Percentiles rank a stretch among this genome's conserved stretches.
These are phyloP conservation scores for Leptopilina boulardi DNA, from an alignment of 1,140 invertebrate species.

Conservation along the genomic window DNA sequence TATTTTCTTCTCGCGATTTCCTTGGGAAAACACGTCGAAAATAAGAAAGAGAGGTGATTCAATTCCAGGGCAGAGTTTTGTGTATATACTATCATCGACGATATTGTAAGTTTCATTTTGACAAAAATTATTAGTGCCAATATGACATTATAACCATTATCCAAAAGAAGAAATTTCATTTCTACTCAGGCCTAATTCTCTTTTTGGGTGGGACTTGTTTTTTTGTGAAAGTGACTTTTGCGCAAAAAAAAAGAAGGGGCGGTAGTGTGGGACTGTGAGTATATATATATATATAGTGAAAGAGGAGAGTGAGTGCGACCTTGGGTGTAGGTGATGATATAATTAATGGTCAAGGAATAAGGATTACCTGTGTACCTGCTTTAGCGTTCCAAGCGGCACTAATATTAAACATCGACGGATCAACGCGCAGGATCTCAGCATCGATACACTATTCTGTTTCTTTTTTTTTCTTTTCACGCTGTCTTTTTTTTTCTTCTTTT, in stretches of 20 bases:
- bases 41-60: slow-evolving; percentile 39
- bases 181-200: no score
- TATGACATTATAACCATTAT: no score
- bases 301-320: not conserved
- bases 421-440: slow-evolving; percentile 12
- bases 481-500: not conserved
- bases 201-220: no score
- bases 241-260: no score
- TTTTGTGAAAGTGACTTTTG: not conserved
- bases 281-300: no score
- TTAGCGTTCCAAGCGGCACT: slow-evolving; percentile 29
- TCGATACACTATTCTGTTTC: slow-evolving; percentile 33
- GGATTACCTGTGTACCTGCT: slow-evolving; percentile 22
- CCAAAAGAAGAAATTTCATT: no score
- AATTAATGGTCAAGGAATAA: slow-evolving; percentile 21
- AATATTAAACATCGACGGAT: slow-evolving; percentile 30
- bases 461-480: no score
- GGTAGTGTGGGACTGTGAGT: no score
- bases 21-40: slow-evolving; percentile 35
- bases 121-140: no score
- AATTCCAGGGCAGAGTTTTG: slow-evolving; percentile 12
- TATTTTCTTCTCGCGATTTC: slow-evolving; percentile 44
- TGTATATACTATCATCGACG: no score
- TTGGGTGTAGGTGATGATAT: slow-evolving; percentile 15
- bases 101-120: no score